Conservation (phyloP, 2,888 invertebrate genomes). For the Cantharis rustica region DNA sequence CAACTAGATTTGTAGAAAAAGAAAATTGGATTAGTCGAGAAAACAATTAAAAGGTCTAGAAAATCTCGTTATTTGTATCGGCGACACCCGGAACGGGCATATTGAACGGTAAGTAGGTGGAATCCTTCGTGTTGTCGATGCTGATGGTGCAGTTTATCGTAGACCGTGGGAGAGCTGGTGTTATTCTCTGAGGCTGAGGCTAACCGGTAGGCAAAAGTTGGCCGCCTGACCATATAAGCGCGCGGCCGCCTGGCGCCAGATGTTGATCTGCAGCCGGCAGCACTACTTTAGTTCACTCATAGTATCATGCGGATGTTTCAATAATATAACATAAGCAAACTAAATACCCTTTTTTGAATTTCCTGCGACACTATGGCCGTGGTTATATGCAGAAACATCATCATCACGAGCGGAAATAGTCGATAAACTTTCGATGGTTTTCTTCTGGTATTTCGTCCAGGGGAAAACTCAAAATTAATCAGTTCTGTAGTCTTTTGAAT, state of each 20-base stretch:
- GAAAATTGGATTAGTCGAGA: neutral
- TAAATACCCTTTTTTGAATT: neutral
- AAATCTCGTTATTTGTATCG: constrained; percentile 2
- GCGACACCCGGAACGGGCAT: constrained; percentile 23
- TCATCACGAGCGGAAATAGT: neutral
- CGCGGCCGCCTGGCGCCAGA: constrained; percentile 53
- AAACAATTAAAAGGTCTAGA: neutral
- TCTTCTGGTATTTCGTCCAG: too few species aligned
- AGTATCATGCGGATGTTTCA: constrained; percentile 6
- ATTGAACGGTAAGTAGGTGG: constrained; percentile 28
- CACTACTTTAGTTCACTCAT: constrained; percentile 12
- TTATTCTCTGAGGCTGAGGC: constrained; percentile 28
- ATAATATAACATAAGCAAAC: neutral
- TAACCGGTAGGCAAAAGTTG: constrained; percentile 39
- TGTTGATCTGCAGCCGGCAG: constrained; percentile 46
- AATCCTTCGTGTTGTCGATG: constrained; percentile 21
- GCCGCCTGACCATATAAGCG: constrained; percentile 51
- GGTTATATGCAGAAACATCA: too few species aligned
- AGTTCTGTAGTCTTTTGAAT: too few species aligned
- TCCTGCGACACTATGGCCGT: too few species aligned
- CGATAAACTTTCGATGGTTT: neutral
- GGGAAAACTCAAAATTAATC: too few species aligned
- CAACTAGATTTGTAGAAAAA: neutral
- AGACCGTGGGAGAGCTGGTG: constrained; percentile 26
- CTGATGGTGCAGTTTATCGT: constrained; percentile 32